Percentiles rank a stretch among this genome's conserved stretches.
phyloP scores from a whole-genome alignment of 2,888 invertebrate species.

The Seira ritae region DNA sequence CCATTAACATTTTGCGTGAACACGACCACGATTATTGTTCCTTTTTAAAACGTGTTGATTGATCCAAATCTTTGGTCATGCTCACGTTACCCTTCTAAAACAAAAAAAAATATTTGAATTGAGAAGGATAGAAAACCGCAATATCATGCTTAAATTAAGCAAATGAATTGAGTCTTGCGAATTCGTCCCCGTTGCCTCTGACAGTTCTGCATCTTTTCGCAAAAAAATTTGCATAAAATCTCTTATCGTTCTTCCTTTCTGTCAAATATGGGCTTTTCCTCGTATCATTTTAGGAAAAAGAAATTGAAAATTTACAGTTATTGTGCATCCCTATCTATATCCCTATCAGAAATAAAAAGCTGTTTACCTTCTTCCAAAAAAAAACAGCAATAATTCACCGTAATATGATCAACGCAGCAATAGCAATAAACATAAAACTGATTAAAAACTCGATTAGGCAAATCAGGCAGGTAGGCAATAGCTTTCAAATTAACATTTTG shows the following conservation, averaged over 20 bases:
- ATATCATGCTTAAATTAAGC: conserved; percentile 1
- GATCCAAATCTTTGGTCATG: conserved; percentile 29
- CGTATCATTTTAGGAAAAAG: no score
- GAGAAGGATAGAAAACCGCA: conserved; percentile 6
- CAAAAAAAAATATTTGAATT: background rate
- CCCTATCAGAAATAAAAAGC: background rate
- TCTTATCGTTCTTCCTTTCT: conserved; percentile 3
- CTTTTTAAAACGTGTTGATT: conserved; percentile 20
- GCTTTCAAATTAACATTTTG: background rate
- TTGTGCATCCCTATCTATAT: background rate
- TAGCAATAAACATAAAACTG: background rate
- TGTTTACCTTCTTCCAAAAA: background rate
- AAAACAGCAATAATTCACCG: background rate
- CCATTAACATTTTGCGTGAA: background rate
- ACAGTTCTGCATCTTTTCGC: background rate
- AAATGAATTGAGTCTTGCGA: conserved; percentile 17
- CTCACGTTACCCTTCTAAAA: conserved; percentile 14
- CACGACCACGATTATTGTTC: conserved; percentile 9
- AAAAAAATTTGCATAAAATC: conserved; percentile 7
- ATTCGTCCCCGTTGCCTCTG: background rate
- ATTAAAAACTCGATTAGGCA: conserved; percentile 19
- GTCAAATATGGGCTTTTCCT: background rate
- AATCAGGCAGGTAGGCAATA: background rate
- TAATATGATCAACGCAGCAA: conserved; percentile 13
- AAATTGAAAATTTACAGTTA: conserved; percentile 16